Conservation (phyloP, 2,113 vertebrate species). For the Macrotis lagotis region DNA sequence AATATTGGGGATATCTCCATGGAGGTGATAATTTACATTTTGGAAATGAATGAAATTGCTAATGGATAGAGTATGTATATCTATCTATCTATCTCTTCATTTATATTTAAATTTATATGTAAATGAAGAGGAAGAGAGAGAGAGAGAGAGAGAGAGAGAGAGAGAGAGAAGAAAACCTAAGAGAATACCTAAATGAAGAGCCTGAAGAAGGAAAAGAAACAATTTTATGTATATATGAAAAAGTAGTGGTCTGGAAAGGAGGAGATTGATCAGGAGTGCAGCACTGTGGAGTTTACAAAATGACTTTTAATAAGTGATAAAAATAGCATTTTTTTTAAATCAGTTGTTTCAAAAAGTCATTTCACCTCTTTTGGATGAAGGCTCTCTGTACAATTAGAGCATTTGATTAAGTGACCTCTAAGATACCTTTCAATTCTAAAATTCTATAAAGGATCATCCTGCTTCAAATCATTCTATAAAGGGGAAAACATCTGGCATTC, state of each 20-base stretch:
- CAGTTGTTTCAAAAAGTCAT: not conserved
- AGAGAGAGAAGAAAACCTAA: not conserved
- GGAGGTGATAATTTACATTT: not conserved
- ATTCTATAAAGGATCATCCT: not conserved
- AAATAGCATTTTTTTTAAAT: not conserved
- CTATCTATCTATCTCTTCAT: too few relatives aligned
- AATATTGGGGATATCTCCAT: not conserved
- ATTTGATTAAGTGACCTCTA: not conserved
- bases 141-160: too few relatives aligned
- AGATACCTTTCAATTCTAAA: not conserved
- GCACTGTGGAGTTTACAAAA: not conserved
- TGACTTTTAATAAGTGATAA: not conserved
- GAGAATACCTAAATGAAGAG: not conserved
- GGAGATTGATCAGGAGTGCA: not conserved
- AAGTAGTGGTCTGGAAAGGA: not conserved
- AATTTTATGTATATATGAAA: too few relatives aligned
- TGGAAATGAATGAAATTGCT: not conserved
- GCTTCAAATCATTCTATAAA: constrained; percentile 9
- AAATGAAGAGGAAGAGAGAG: too few relatives aligned
- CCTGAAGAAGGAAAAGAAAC: not conserved
- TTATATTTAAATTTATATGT: too few relatives aligned
- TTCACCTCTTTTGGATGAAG: not conserved
- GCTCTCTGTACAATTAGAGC: not conserved
- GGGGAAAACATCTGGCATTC: constrained; percentile 10
- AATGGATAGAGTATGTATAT: not conserved